Percentiles rank a stretch among this genome's conserved stretches.
Conservation (phyloP, 2,888 invertebrate species). For the Parnassius orleans region DNA sequence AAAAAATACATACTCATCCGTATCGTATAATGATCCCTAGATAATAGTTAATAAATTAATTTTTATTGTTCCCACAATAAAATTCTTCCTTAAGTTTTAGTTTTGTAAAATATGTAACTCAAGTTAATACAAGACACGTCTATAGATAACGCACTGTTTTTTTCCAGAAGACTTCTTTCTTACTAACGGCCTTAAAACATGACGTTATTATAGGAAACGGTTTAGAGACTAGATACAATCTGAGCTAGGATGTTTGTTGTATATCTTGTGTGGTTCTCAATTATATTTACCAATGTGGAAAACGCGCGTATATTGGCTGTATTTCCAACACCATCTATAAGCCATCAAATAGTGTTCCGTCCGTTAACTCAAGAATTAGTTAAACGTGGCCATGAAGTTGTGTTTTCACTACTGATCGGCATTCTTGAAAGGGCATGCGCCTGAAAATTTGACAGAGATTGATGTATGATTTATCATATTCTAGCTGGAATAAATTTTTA, state of each 20-base stretch:
- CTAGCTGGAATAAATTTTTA: neutral
- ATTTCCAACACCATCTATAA: conserved; percentile 34
- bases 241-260: neutral
- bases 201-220: no score
- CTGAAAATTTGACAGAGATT: conserved; percentile 54
- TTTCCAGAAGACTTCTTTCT: no score
- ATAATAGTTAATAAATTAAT: no score
- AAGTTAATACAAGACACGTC: no score
- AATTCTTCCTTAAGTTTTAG: no score
- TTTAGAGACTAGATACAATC: neutral
- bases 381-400: conserved; percentile 57
- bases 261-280: neutral
- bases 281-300: neutral
- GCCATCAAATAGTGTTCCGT: conserved; percentile 55
- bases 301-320: conserved; percentile 6
- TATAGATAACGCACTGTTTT: no score
- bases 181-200: no score
- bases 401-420: conserved; percentile 54
- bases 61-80: no score
- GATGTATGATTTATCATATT: conserved; percentile 37
- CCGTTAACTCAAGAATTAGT: conserved; percentile 52
- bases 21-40: no score
- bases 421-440: conserved; percentile 36
- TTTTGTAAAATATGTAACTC: no score
- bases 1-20: no score